Conservation (phyloP, 1,140 invertebrate genomes). For the Protaetia brevitarsis region DNA sequence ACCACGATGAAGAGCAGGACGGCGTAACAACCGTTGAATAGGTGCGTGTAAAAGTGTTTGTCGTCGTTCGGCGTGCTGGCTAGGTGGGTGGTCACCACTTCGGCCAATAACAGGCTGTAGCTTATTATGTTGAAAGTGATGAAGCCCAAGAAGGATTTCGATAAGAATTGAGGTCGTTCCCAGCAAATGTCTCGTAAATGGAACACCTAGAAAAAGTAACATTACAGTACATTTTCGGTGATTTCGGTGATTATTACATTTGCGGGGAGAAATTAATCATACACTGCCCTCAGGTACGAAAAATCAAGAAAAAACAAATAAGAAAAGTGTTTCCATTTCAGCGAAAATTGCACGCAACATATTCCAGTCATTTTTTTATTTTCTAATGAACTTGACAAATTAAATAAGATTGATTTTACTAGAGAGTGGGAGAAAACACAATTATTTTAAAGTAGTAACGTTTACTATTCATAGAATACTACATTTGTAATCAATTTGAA, state of each 20-base stretch:
- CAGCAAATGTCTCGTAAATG: constrained; percentile 83
- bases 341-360: no score
- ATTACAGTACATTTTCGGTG: background rate
- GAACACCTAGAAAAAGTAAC: constrained; percentile 67
- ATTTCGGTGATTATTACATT: background rate
- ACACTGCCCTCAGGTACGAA: background rate
- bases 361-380: no score
- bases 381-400: no score
- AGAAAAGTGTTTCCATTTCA: no score
- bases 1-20: constrained; percentile 86
- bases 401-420: no score
- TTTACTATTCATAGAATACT: no score
- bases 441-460: no score
- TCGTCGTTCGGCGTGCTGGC: constrained; percentile 61
- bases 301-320: background rate
- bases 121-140: constrained; percentile 85
- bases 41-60: constrained; percentile 72
- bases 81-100: constrained; percentile 70
- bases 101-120: constrained; percentile 80
- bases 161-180: constrained; percentile 85
- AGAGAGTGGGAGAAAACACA: no score
- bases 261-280: background rate
- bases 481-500: no score
- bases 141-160: constrained; percentile 91
- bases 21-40: constrained; percentile 92